Percentiles rank a stretch among this genome's conserved stretches.
These are phyloP conservation scores for Sesamia nonagrioides DNA, from an alignment of 1,140 invertebrate genomes.

Conservation along the genomic window DNA sequence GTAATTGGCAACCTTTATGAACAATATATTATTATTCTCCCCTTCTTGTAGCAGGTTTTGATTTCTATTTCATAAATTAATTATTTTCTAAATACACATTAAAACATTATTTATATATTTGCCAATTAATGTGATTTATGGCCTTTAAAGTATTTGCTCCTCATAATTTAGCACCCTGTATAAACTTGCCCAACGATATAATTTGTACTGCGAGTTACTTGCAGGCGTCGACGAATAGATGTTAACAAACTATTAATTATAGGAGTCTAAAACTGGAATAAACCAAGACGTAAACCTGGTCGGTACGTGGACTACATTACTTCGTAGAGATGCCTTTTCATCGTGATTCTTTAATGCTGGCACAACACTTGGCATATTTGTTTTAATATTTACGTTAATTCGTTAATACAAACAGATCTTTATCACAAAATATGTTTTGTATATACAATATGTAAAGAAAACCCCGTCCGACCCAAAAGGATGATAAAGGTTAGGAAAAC, in stretches of 20 bases:
- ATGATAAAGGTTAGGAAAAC: no score
- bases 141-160: background rate
- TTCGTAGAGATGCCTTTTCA: background rate
- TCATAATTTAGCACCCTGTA: background rate
- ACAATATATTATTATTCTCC: no score
- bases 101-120: no score
- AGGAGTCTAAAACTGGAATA: background rate
- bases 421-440: background rate
- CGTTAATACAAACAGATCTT: background rate
- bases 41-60: no score
- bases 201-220: background rate
- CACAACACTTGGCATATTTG: background rate
- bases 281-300: background rate
- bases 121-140: background rate
- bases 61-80: background rate
- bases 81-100: background rate
- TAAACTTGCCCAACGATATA: background rate
- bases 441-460: no score
- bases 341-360: constrained; percentile 14
- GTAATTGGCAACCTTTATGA: no score
- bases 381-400: background rate
- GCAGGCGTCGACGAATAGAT: background rate
- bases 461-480: no score
- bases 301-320: background rate
- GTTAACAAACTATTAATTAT: constrained; percentile 8